phyloP scores from a whole-genome alignment of 2,113 vertebrate genomes.

The Daboia siamensis region DNA sequence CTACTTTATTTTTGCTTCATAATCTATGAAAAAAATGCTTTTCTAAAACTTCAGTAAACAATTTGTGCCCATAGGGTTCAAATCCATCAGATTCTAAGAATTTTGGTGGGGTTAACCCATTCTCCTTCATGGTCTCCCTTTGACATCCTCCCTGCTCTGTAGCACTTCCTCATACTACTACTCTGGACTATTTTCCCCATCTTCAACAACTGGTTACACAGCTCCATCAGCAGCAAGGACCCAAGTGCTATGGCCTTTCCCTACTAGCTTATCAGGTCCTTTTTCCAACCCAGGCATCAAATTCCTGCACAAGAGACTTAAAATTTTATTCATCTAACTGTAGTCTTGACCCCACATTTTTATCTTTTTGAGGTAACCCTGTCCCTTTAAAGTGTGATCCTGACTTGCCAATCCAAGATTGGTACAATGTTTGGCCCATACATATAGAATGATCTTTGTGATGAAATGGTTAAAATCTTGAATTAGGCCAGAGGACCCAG shows the following conservation, averaged over 20 bases:
- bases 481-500: neutral
- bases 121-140: neutral
- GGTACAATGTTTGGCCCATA: neutral
- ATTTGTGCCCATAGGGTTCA: neutral
- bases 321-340: neutral
- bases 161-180: neutral
- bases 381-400: neutral
- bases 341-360: neutral
- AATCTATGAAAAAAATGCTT: neutral
- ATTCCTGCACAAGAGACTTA: neutral
- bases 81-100: neutral
- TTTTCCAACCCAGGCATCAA: neutral
- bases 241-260: neutral
- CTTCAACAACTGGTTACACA: neutral
- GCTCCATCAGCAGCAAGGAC: neutral
- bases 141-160: neutral
- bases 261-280: neutral
- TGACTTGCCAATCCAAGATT: neutral
- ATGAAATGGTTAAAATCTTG: neutral
- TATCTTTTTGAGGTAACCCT: neutral
- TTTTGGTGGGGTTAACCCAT: neutral
- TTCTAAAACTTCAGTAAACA: neutral
- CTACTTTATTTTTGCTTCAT: neutral
- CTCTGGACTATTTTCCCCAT: neutral
- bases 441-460: neutral